Base-by-base conservation (phyloP, 35 echinoderm and acorn worm genomes). In the Acanthaster planci region DNA sequence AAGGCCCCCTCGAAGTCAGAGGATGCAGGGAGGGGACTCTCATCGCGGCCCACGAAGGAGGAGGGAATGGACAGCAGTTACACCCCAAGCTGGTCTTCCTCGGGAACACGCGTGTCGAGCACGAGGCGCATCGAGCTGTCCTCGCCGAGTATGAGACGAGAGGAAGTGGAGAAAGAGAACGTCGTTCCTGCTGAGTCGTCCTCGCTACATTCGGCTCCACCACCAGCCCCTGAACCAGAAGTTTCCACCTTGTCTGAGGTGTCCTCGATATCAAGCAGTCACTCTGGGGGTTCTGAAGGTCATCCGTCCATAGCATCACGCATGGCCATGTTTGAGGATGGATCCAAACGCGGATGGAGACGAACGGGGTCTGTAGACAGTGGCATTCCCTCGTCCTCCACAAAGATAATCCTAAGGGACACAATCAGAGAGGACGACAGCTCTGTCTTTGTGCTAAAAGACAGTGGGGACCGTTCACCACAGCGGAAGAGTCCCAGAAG, bases 251-350 rank as follows among this genome's bases (percentile, higher is more conserved):
- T 53, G 44, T 54, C 75, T 55, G 84, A 86, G 47, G 30, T 54
- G 36, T 77, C 84, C 14, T 55, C 68, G 34, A 52, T 77, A 16
- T 37, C 31, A 30, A 88, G 78, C 37, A 88, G 78, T 77, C 86
- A 59, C 16, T 80, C 78, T 10, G 78, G 39, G 78, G 29, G 50
- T 26, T 80, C 81, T 26, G 81, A 83, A 60, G 29, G 29, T 0
- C 56, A 56, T 38, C 31, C 1, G 40, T 76, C 80, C 17, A 60
- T 55, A 27, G 38, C 59, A 15, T 76, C 47, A 21, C 37, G 76
- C 51, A 88, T 67, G 56, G 77, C 86, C 37, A 88, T 76, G 76
- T 84, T 54, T 78, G 52, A 84, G 31, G 84, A 38, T 17, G 47
- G 34, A 14, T 51, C 42, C 59, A 64, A 60, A 29, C 37, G 22